These are phyloP conservation scores for Perognathus longimembris DNA, from an alignment of 2,113 vertebrate genomes.

Conservation along the genomic window DNA sequence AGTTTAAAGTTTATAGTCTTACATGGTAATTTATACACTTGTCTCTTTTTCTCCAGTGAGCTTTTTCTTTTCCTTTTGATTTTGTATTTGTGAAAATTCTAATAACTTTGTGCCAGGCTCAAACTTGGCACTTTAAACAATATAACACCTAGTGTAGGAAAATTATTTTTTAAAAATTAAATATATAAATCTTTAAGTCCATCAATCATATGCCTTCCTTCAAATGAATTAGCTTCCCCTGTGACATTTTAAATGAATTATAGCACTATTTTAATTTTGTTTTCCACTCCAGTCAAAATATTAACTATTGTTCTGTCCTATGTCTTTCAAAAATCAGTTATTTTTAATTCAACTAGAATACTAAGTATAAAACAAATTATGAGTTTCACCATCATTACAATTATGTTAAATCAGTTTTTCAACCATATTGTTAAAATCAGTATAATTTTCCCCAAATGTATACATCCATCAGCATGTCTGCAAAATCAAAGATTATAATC, in stretches of 20 bases:
- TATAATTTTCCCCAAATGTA: too few relatives aligned
- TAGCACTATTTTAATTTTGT: not conserved
- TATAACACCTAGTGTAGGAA: not conserved
- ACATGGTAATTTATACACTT: conserved; percentile 34
- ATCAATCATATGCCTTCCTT: not conserved
- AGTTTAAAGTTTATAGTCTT: conserved; percentile 55
- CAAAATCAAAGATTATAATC: not conserved
- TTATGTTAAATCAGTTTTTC: too few relatives aligned
- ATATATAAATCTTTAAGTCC: conserved; percentile 3
- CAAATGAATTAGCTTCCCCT: not conserved
- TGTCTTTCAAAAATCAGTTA: too few relatives aligned
- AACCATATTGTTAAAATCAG: too few relatives aligned
- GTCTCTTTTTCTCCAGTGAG: not conserved
- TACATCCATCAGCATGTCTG: not conserved
- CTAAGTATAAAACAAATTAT: too few relatives aligned
- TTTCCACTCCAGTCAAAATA: not conserved
- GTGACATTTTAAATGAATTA: not conserved
- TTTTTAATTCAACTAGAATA: too few relatives aligned
- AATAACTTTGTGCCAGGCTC: not conserved
- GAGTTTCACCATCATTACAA: too few relatives aligned
- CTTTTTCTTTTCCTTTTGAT: not conserved
- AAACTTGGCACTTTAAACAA: not conserved
- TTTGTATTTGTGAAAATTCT: conserved; percentile 32
- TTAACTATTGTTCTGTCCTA: not conserved
- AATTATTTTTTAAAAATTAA: not conserved